A percentile compares a stretch with the other conserved stretches of the same genome.
Conservation (phyloP, 2,888 invertebrate genomes). For the Drosophila formosana region DNA sequence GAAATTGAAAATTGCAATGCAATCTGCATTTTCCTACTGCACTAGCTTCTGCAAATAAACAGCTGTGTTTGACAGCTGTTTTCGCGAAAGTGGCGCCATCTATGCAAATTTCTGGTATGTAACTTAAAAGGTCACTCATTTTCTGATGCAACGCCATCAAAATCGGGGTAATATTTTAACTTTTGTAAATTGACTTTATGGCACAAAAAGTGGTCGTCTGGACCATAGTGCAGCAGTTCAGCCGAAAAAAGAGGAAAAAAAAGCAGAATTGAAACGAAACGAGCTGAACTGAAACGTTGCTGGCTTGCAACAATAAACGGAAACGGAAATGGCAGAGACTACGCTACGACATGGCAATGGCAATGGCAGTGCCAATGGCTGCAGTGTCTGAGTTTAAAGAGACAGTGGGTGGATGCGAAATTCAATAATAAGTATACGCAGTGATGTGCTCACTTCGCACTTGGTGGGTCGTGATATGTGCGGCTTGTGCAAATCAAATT, state of each 20-base stretch:
- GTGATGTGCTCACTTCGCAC: not conserved
- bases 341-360: too few species aligned
- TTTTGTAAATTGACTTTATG: too few species aligned
- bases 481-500: constrained; percentile 22
- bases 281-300: not conserved
- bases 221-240: not conserved
- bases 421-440: constrained; percentile 2
- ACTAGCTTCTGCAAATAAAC: too few species aligned
- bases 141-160: too few species aligned
- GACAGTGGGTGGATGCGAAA: not conserved
- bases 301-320: constrained; percentile 7
- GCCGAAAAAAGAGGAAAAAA: not conserved
- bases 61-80: too few species aligned
- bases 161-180: too few species aligned
- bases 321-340: constrained; percentile 10
- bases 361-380: not conserved
- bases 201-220: too few species aligned
- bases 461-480: constrained; percentile 1
- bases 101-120: too few species aligned
- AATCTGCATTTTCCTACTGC: too few species aligned
- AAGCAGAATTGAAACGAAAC: not conserved
- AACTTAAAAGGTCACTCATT: too few species aligned
- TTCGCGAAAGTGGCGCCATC: too few species aligned
- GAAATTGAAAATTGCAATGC: too few species aligned
- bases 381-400: constrained; percentile 1